A percentile compares a stretch with the other conserved stretches of the same genome.
Conservation (phyloP, 2,888 invertebrate species). For the Siphlonurus alternatus region DNA sequence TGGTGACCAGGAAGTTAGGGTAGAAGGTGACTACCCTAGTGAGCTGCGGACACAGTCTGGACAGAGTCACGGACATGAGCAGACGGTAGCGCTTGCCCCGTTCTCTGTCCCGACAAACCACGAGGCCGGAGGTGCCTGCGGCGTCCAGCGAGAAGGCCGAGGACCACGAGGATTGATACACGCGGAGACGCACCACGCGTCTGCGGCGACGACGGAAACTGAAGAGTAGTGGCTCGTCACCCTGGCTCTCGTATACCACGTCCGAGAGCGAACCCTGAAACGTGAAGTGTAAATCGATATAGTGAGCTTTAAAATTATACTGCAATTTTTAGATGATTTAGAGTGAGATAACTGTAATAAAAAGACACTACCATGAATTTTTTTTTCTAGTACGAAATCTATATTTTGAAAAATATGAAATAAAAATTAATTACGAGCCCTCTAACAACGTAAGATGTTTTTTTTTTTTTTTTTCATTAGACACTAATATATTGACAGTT, state of each 20-base stretch:
- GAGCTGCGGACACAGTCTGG: constrained; percentile 51
- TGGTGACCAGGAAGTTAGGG: constrained; percentile 61
- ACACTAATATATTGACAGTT: too few relatives aligned
- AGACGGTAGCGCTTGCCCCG: constrained; percentile 50
- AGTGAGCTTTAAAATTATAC: neutral
- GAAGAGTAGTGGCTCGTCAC: constrained; percentile 53
- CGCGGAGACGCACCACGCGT: constrained; percentile 34
- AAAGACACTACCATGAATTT: too few relatives aligned
- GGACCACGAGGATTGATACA: constrained; percentile 47
- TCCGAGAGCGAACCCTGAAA: constrained; percentile 43
- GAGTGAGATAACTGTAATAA: neutral
- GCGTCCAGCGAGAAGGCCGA: constrained; percentile 46
- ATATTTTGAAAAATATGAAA: too few relatives aligned
- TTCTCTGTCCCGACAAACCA: constrained; percentile 50
- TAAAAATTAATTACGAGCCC: too few relatives aligned
- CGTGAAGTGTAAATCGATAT: too few relatives aligned
- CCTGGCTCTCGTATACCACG: constrained; percentile 35
- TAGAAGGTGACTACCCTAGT: constrained; percentile 64
- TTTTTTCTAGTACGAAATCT: too few relatives aligned
- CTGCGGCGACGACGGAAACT: constrained; percentile 37
- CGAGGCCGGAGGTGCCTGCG: constrained; percentile 49
- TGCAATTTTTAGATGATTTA: neutral
- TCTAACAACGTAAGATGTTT: too few relatives aligned
- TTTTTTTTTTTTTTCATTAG: too few relatives aligned
- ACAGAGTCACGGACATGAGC: constrained; percentile 48